Base-by-base conservation (phyloP, 2,797 vertebrate species). In the Caiman crocodilus region DNA sequence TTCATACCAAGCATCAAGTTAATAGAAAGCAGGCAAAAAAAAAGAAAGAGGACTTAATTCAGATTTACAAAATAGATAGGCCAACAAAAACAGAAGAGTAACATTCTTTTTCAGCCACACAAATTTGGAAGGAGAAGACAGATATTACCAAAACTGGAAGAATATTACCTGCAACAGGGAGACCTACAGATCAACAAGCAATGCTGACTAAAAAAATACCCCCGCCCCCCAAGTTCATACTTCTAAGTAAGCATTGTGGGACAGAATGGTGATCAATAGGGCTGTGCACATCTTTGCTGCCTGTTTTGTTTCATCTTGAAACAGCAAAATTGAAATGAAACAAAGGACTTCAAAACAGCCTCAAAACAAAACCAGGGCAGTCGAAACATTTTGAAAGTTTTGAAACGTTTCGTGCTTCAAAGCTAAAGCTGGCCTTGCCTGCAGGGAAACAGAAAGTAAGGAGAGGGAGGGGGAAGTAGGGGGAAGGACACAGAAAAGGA, bases 211-310 rank as follows among this genome's bases (percentile, higher is more conserved):
- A 91, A 57, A 4, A 50, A 50, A 11, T 10, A 63, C 5, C 0
- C 4, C 2, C 14, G 83, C 2, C 1, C 2, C 2, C 9, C 9
- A 50, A 50, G 42, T 50, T 10, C 42, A 50, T 50, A 50, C 3
- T 50, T 10, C 42, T 10, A 50, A 50, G 10, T 10, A 50, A 50
- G 42, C 42, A 50, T 50, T 50, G 42, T 10, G 42, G 10, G 11
- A 50, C 9, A 50, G 42, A 50, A 50, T 32, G 58, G 7, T 15
- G 55, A 80, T 10, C 16, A 21, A 0, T 57, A 65, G 42, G 5
- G 79, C 30, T 32, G 2, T 16, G 14, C 23, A 76, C 3, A 50
- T 79, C 35, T 82, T 78, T 14, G 25, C 12, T 6, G 21, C 0
- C 0, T 32, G n/a, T n/a, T 92, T 93, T 32, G 59, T 3, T 57